Evolutionary conservation across 2,888 invertebrate genomes (phyloP).

Genomic region (Eupithecia abbreviata): DNA sequence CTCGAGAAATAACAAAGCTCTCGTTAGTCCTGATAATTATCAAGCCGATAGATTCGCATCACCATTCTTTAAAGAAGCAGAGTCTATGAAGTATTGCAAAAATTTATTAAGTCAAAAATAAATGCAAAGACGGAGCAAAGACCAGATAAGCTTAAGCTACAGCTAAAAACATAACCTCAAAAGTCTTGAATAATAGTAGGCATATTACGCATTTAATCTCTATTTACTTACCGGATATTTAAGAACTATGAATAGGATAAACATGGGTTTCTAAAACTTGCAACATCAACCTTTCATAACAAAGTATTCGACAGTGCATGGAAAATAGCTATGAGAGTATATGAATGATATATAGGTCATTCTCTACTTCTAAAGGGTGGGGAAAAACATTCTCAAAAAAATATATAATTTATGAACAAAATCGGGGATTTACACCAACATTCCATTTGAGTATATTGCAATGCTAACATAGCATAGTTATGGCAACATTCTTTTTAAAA

Average conservation of each 20-base stretch:
- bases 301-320: conserved; percentile 75
- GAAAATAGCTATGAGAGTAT: conserved; percentile 74
- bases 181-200: conserved; percentile 8
- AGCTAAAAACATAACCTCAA: background rate
- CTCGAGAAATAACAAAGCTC: no score
- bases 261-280: conserved; percentile 64
- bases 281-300: conserved; percentile 74
- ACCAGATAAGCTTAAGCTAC: no score
- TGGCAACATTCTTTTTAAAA: conserved; percentile 69
- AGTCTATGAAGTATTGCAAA: no score
- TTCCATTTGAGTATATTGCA: conserved; percentile 85
- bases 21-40: no score
- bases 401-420: conserved; percentile 50
- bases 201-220: conserved; percentile 52
- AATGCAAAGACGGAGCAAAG: no score
- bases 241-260: conserved; percentile 50
- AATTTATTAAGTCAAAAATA: no score
- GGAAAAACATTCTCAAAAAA: conserved; percentile 85
- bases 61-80: no score
- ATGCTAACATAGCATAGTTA: conserved; percentile 68
- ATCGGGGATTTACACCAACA: conserved; percentile 85
- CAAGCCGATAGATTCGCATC: no score
- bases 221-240: conserved; percentile 61
- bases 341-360: conserved; percentile 71
- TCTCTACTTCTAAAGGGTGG: conserved; percentile 77